A percentile compares a stretch with the other conserved stretches of the same genome.
Conservation (phyloP, 1,140 invertebrate genomes). For the Sycobia sp. region DNA sequence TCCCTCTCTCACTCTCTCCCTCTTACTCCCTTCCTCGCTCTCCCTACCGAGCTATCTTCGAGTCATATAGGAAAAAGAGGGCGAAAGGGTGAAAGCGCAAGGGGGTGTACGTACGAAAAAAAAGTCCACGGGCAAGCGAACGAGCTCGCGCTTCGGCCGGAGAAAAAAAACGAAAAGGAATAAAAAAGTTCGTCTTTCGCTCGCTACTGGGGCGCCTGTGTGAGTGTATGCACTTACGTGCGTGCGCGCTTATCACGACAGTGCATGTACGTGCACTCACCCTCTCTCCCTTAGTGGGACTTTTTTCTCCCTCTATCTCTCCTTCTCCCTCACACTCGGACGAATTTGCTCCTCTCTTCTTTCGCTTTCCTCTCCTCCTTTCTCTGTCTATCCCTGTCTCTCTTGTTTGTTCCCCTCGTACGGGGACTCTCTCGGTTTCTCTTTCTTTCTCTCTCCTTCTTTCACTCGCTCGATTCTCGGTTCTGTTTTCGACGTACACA, state of each 20-base stretch:
- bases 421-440: no score
- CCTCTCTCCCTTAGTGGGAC: no score
- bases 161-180: constrained; percentile 38
- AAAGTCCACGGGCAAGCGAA: constrained; percentile 6
- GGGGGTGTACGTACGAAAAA: constrained; percentile 43
- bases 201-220: not conserved
- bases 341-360: no score
- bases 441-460: no score
- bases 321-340: no score
- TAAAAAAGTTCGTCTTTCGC: constrained; percentile 36
- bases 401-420: no score
- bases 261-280: not conserved
- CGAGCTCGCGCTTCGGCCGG: constrained; percentile 30
- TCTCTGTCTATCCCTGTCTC: no score
- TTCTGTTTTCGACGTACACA: no score
- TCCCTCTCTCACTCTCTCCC: not conserved
- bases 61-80: constrained; percentile 8
- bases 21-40: no score
- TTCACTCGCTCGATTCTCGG: no score
- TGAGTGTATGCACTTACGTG: not conserved
- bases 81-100: not conserved
- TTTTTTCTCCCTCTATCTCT: no score
- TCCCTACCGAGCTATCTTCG: not conserved
- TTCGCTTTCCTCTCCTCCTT: no score
- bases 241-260: not conserved